Conservation (phyloP, 37 sponge, comb jelly and placozoan species). For the Haliclona indistincta region DNA sequence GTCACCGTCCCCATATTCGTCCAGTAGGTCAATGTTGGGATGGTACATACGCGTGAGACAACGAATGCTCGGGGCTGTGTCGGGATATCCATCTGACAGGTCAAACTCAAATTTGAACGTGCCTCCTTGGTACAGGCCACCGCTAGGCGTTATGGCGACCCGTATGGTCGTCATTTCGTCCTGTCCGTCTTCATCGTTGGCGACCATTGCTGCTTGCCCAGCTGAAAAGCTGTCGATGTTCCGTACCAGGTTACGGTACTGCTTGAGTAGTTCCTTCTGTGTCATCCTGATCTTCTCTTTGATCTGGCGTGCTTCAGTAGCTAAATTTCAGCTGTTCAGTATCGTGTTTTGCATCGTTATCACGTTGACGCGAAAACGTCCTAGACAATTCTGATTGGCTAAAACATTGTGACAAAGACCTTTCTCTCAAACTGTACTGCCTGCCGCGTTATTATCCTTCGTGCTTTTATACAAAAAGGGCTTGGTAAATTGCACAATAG, state of each 20-base stretch:
- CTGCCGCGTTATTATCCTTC: too few relatives aligned
- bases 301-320: too few relatives aligned
- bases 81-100: conserved; percentile 50
- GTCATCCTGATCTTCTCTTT: too few relatives aligned
- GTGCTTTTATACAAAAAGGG: too few relatives aligned
- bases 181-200: not conserved
- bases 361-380: too few relatives aligned
- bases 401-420: too few relatives aligned
- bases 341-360: too few relatives aligned
- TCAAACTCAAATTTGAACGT: conserved; percentile 53
- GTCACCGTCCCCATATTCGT: conserved; percentile 4
- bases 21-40: conserved; percentile 64
- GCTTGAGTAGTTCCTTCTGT: conserved; percentile 52
- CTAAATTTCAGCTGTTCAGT: too few relatives aligned
- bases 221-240: conserved; percentile 37
- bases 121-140: conserved; percentile 54
- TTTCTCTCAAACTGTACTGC: too few relatives aligned
- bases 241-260: conserved; percentile 32
- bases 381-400: too few relatives aligned
- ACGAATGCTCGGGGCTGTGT: conserved; percentile 30
- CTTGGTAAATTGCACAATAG: too few relatives aligned
- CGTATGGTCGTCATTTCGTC: conserved; percentile 8
- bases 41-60: conserved; percentile 66
- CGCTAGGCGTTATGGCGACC: conserved; percentile 32
- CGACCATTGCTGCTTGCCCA: conserved; percentile 33